phyloP scores from a whole-genome alignment of 2,113 vertebrate genomes.

The Catagonus wagneri region DNA sequence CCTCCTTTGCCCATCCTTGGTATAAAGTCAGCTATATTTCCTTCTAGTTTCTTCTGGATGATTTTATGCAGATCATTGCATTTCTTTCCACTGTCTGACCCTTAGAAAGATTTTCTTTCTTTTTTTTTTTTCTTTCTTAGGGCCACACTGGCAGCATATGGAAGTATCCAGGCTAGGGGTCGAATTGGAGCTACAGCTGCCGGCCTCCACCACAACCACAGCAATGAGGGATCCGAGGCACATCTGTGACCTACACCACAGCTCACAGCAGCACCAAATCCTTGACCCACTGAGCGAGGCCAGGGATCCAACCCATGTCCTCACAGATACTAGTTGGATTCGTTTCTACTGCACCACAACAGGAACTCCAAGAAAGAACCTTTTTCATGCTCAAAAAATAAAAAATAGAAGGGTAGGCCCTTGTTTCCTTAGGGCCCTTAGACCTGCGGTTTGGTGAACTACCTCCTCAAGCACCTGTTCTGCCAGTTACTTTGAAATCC shows the following conservation, averaged over 20 bases:
- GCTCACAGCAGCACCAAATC: too few relatives aligned
- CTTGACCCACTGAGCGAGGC: too few relatives aligned
- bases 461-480: background rate
- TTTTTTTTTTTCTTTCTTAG: too few relatives aligned
- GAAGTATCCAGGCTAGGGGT: too few relatives aligned
- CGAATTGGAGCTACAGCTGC: too few relatives aligned
- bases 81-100: background rate
- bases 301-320: too few relatives aligned
- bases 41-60: background rate
- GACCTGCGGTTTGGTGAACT: background rate
- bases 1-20: background rate
- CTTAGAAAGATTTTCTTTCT: background rate
- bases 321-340: too few relatives aligned
- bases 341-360: too few relatives aligned
- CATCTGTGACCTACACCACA: too few relatives aligned
- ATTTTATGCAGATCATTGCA: background rate
- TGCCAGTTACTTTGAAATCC: background rate
- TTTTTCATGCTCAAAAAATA: background rate
- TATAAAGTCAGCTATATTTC: background rate
- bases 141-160: too few relatives aligned
- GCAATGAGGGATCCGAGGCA: too few relatives aligned
- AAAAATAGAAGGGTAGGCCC: background rate
- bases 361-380: background rate
- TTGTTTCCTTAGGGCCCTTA: background rate
- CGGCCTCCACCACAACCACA: too few relatives aligned